Base-by-base conservation (phyloP, 2,797 vertebrate species). In the Pterois miles region DNA sequence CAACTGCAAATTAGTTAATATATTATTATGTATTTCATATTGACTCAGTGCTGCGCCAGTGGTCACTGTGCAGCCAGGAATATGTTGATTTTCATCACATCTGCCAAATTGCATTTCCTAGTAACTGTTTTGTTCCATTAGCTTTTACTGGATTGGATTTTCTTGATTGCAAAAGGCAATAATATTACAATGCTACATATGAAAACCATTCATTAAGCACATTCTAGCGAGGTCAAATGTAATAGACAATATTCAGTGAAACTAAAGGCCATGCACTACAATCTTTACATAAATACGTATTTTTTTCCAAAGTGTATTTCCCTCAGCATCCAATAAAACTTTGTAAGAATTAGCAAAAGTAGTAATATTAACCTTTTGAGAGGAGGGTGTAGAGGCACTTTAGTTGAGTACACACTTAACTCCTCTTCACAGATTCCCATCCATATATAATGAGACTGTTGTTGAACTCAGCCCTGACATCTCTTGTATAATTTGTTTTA, bases 341-440 rank as follows among this genome's bases (percentile, higher is more conserved):
- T 60, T 12, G 7, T 22, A 9, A 14, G 12, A 48, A 67, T 50
- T 3, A 31, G n/a, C 18, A 23, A 20, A 54, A 48, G 33, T 53
- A 38, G 3, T 67, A 12, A 52, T 73, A 48, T 13, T 53, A 53
- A 58, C 59, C 54, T 69, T 63, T 50, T 13, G 4, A 71, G 54
- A 36, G 64, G 29, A 73, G 38, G 5, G 4, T 27, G 25, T 59
- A 46, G 22, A 81, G 48, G 16, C 31, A 38, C 74, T 67, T 76
- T 38, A 57, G 25, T 43, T 71, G 34, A 86, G 58, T 23, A 31
- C 46, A 72, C 58, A 64, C 50, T 83, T 65, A 9, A 56, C 31
- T 68, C 40, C 69, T 75, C 64, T 73, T 57, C 25, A 78, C 31
- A 65, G 63, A 76, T 50, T 53, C 65, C 54, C 46, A 25, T 62